phyloP scores from a whole-genome alignment of 2,797 vertebrate genomes.

The Ispidina lecontei region DNA sequence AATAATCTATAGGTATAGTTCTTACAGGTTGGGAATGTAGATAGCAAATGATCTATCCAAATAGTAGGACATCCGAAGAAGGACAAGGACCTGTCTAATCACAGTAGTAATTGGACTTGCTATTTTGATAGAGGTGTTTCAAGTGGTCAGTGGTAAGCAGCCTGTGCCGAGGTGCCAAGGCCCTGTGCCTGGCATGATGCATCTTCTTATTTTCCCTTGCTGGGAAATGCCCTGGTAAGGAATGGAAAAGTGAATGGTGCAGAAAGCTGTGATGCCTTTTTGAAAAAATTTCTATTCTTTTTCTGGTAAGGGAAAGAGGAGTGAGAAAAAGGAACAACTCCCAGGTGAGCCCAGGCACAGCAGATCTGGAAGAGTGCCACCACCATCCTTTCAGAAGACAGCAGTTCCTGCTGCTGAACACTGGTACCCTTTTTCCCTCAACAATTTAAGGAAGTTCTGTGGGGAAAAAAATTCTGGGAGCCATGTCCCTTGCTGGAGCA shows the following conservation, averaged over 20 bases:
- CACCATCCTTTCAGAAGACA: background rate
- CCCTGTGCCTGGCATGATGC: background rate
- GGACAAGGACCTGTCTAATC: background rate
- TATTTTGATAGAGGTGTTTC: background rate
- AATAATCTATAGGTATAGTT: background rate
- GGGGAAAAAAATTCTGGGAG: background rate
- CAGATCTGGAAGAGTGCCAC: background rate
- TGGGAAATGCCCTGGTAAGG: background rate
- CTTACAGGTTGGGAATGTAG: background rate
- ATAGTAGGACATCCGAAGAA: background rate
- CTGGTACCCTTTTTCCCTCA: background rate
- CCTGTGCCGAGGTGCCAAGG: background rate
- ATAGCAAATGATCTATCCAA: background rate
- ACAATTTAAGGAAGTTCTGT: background rate
- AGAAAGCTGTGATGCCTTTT: background rate
- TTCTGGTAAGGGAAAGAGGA: background rate
- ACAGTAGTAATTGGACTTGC: background rate
- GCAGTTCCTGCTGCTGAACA: background rate
- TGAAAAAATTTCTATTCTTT: background rate
- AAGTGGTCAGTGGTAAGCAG: fast-evolving
- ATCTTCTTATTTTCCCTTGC: background rate
- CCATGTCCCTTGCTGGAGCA: background rate
- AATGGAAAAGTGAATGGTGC: background rate
- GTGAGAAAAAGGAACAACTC: background rate
- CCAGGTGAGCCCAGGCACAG: background rate